Evolutionary conservation across 2,797 vertebrate genomes (phyloP), one percentile per base, ranked within the genome.

Genomic region (Anguilla megastoma): DNA sequence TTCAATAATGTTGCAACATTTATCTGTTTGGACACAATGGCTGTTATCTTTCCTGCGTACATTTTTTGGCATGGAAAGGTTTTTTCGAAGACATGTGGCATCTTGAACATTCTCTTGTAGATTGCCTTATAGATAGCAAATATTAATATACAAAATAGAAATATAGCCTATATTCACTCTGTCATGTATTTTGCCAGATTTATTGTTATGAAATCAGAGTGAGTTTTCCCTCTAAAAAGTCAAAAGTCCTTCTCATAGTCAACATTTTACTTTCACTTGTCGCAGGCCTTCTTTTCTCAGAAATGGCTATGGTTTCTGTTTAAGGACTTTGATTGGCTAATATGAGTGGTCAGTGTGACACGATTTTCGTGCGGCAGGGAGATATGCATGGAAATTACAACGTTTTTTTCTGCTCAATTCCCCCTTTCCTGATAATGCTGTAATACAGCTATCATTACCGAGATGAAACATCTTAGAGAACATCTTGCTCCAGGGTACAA

Each of bases 401-500:
- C n/a, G 33, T 71, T 27, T 14, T 24, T 66, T 36, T 74, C 71
- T n/a, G 63, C 63, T 66, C 63, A 66, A 66, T 1, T 27, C 18
- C 24, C 7, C 24, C 63, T 7, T 27, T 9, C 33, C 33, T 79
- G 36, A 79, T 79, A 14, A 79, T 41, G 16, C 16, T 33, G 74
- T 36, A 41, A 79, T 79, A 14, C 14, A 41, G 33, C 3, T 79
- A 41, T 18, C 33, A 79, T 36, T 79, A 16, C 33, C 16, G 30
- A 12, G 14, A 21, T 82, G 79, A 18, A 50, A 10, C 27, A 82
- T 45, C 36, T 80, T 41, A 50, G 45, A 21, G 21, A 82, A 82
- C 79, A 48, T 82, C 79, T 24, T 48, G 71, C 71, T 76, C 66
- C n/a, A 71, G 66, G 66, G 36, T 79, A 41, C 30, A 74, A 36